Conservation (phyloP, 1,140 invertebrate genomes). For the Drosophila pectinifera region DNA sequence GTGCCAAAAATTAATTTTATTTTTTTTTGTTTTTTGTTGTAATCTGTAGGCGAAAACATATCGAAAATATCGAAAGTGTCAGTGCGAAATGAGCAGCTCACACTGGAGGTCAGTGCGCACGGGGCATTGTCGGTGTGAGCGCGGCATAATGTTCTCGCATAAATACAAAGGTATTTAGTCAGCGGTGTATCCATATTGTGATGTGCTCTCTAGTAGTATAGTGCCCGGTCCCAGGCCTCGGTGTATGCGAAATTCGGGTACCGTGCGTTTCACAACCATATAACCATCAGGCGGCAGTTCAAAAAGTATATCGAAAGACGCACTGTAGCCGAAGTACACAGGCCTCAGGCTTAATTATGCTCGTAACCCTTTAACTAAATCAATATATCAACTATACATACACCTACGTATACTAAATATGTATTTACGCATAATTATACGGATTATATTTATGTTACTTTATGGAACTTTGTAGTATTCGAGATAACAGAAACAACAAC, state of each 20-base stretch:
- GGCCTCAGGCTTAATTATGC: slow-evolving; percentile 8
- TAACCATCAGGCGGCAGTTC: slow-evolving; percentile 6
- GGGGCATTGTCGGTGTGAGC: neutral
- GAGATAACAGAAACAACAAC: slow-evolving; percentile 46
- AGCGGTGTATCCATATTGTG: slow-evolving; percentile 77
- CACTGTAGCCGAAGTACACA: neutral
- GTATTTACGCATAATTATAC: slow-evolving; percentile 21
- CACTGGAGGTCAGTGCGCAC: neutral
- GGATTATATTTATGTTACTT: slow-evolving; percentile 38
- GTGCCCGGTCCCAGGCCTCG: slow-evolving; percentile 9
- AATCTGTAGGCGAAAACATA: slow-evolving; percentile 53
- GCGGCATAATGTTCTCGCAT: neutral
- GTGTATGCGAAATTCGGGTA: slow-evolving; percentile 5
- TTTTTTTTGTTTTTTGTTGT: slow-evolving; percentile 42
- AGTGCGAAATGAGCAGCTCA: neutral
- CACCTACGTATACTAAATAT: slow-evolving; percentile 18
- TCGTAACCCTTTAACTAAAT: slow-evolving; percentile 27
- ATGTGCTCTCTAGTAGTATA: slow-evolving; percentile 71
- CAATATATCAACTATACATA: slow-evolving; percentile 32
- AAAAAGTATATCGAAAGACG: neutral
- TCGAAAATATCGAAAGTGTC: slow-evolving; percentile 31
- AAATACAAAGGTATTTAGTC: slow-evolving; percentile 43
- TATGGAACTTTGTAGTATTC: slow-evolving; percentile 44
- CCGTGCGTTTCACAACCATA: slow-evolving; percentile 14
- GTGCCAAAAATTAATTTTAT: slow-evolving; percentile 81